Evolutionary conservation across 2,888 invertebrate species (phyloP), one percentile per base, ranked within the genome.

Genomic region (Herminia tarsipennalis): DNA sequence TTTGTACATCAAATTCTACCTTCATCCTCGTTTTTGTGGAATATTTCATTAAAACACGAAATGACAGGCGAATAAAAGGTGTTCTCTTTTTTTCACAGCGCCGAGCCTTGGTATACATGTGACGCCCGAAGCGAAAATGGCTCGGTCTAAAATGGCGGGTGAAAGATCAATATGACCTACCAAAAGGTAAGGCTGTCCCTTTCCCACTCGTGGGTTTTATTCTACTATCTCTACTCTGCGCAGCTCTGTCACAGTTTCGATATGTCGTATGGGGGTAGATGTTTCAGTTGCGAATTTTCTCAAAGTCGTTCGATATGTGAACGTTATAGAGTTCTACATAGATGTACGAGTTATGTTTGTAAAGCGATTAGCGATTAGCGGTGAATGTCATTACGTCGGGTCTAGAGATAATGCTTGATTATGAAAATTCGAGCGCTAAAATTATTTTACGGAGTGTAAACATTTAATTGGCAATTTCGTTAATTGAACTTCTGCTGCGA

Each of bases 121-220:
- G 88, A 83, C 81, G 86, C 86, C 81, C 74, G 77, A 72, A 86
- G 86, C 82, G 83, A 88, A 88, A 91, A 88, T 86, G 86, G 83
- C 79, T 78, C 81, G 75, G 73, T 78, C 78, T 88, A 89, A 90
- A 89, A 91, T 90, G 91, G 91, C 88, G 90, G 90, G 86, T 87
- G 88, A 88, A 88, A 91, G 92, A 92, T 92, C 92, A 92, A 92
- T 92, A 92, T 89, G 83, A 88, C 78, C 88, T 81, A 88, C 88
- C 86, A 81, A 88, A 90, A 86, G 85, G 82, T 83, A 37, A 73
- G 52, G 43, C 75, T 70, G 21, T 85, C 86, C 57, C 76, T 63
- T 52, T 88, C 75, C 25, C 63, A 53, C 87, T 44, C 47, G 40
- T 32, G 8, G 13, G 27, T 37, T 66, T 66, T 40, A 66, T 63